Base-by-base conservation (phyloP, 2,113 vertebrate genomes). In the Ondatra zibethicus region DNA sequence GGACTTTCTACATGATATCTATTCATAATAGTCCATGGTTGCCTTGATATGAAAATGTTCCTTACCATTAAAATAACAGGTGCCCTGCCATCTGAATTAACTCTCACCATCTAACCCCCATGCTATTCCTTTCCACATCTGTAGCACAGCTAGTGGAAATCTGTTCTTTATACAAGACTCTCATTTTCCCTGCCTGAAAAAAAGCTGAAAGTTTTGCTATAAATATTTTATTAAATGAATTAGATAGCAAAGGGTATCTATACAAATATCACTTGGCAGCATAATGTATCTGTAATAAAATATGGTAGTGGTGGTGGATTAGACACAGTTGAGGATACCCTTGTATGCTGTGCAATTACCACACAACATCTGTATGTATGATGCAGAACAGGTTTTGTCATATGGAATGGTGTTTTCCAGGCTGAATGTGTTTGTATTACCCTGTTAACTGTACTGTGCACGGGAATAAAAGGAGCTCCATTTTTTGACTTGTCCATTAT, bases 101-200 rank as follows among this genome's bases (percentile, higher is more conserved):
- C 31, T 87, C 73, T 50, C 31, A 89, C 82, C 27, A 52, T 84
- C 68, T 90, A 78, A 93, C 29, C 63, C 50, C 50, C 90, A 2
- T 3, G 23, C 10, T 45, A 2, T 45, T 27, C 10, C 50, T 78
- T 58, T 50, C 72, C 42, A 68, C 66, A 75, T 27, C 19, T n/a
- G 19, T 61, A 84, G 73, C 29, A 70, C 82, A 82, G 50, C 3
- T 9, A 94, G 13, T 78, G 45, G 82, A 52, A 85, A 73, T 36
- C 42, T 91, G 14, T 66, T 66, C 61, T n/a, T 90, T 7, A 36
- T n/a, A 5, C 14, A 66, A 29, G 45, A 27, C 73, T 17, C 17
- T 89, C 72, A 93, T 85, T 95, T 16, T 91, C n/a, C 42, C 82
- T 75, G 93, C 42, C 72, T 31, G 2, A 19, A 58, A 85, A 85